Conservation (phyloP, 1,140 invertebrate genomes). For the Lepidurus apus region DNA sequence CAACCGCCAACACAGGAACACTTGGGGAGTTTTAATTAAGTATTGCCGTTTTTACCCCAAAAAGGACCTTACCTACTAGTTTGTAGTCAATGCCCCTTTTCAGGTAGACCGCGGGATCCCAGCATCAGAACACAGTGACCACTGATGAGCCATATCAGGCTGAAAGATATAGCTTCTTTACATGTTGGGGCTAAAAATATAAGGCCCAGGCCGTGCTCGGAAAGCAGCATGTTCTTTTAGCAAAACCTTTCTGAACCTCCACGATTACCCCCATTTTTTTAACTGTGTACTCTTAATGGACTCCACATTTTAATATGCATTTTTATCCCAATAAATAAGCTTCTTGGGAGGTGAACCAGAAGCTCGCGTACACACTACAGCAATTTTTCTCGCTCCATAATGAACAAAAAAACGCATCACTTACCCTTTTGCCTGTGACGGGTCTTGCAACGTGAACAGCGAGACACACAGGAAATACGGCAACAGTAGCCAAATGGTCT, state of each 20-base stretch:
- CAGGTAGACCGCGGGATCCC: slow-evolving; percentile 1
- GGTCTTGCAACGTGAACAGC: not conserved
- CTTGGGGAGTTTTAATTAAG: slow-evolving; percentile 7
- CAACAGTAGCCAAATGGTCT: not conserved
- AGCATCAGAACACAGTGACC: slow-evolving; percentile 12
- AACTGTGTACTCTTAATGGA: not conserved
- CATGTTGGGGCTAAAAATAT: no score
- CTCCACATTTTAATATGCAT: slow-evolving; percentile 4
- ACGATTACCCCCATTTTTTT: not conserved
- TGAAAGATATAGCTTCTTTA: not conserved
- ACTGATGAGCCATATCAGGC: not conserved
- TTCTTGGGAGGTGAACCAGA: not conserved
- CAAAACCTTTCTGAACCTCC: not conserved
- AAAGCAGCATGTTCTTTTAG: no score
- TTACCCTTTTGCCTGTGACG: not conserved
- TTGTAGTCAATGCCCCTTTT: not conserved
- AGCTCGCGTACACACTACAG: not conserved
- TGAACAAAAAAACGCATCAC: not conserved
- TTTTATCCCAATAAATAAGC: slow-evolving; percentile 1
- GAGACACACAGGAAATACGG: slow-evolving; percentile 2
- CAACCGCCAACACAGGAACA: slow-evolving; percentile 12
- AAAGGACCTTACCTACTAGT: not conserved
- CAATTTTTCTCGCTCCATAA: not conserved
- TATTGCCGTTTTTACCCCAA: not conserved
- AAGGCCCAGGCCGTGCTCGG: no score